Percentiles rank a stretch among this genome's conserved stretches.
These are phyloP conservation scores for Thaumatotibia leucotreta DNA, from an alignment of 1,140 invertebrate genomes.

Conservation along the genomic window DNA sequence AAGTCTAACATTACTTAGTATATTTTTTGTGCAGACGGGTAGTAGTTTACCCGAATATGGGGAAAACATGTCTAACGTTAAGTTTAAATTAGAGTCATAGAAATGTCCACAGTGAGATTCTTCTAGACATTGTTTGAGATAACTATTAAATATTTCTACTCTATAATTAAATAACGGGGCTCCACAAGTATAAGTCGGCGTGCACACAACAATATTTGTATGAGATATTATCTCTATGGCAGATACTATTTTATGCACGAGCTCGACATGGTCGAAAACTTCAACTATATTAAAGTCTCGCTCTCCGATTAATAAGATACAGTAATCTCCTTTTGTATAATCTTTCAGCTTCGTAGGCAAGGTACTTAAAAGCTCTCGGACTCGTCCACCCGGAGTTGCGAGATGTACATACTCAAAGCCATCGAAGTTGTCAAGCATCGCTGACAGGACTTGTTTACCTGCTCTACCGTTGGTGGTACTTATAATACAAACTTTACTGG, in stretches of 20 bases:
- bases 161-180: background rate
- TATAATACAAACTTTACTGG: background rate
- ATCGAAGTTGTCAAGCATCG: background rate
- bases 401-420: background rate
- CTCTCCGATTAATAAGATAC: background rate
- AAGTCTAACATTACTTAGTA: background rate
- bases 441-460: background rate
- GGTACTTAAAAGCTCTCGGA: background rate
- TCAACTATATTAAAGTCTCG: background rate
- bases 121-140: background rate
- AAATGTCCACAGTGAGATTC: background rate
- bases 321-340: background rate
- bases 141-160: background rate
- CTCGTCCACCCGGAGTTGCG: background rate
- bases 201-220: background rate
- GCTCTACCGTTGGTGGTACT: background rate
- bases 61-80: background rate
- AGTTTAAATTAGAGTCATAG: background rate
- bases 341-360: background rate
- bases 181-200: background rate
- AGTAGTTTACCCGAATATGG: background rate
- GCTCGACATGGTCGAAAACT: background rate
- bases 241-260: background rate
- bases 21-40: background rate
- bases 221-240: background rate